Evolutionary conservation across 2,888 invertebrate species (phyloP).

Genomic region (Agriotes lineatus): DNA sequence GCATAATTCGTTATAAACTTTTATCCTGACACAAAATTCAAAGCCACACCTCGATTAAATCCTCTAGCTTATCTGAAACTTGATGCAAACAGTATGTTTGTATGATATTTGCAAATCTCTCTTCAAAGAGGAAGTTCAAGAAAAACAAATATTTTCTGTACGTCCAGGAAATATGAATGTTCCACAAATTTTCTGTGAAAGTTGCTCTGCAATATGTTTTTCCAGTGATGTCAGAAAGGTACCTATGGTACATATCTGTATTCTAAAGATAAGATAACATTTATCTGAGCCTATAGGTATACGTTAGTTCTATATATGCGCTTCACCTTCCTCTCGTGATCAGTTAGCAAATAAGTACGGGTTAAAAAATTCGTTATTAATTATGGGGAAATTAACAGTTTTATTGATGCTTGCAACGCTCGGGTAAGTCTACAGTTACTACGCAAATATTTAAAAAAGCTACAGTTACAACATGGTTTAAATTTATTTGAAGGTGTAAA

Average conservation of each 20-base stretch:
- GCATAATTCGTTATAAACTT: no score
- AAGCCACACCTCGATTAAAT: no score
- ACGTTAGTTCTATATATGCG: not conserved
- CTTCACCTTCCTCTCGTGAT: conserved; percentile 8
- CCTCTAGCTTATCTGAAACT: no score
- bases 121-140: not conserved
- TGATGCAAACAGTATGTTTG: no score
- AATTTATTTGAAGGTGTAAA: no score
- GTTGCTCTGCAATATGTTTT: not conserved
- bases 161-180: not conserved
- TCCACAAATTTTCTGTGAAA: not conserved
- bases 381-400: conserved; percentile 24
- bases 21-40: no score
- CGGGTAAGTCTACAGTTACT: conserved; percentile 24
- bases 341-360: conserved; percentile 18
- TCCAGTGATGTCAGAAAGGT: conserved; percentile 12
- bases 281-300: conserved; percentile 21
- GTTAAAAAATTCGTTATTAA: not conserved
- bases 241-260: not conserved
- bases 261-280: conserved; percentile 25
- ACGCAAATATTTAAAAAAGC: not conserved
- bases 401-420: conserved; percentile 9
- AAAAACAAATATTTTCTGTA: not conserved
- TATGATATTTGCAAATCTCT: no score
- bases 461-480: no score